These are phyloP conservation scores for Zygothrica quintamaculata DNA, from an alignment of 2,888 invertebrate genomes.

Conservation along the genomic window DNA sequence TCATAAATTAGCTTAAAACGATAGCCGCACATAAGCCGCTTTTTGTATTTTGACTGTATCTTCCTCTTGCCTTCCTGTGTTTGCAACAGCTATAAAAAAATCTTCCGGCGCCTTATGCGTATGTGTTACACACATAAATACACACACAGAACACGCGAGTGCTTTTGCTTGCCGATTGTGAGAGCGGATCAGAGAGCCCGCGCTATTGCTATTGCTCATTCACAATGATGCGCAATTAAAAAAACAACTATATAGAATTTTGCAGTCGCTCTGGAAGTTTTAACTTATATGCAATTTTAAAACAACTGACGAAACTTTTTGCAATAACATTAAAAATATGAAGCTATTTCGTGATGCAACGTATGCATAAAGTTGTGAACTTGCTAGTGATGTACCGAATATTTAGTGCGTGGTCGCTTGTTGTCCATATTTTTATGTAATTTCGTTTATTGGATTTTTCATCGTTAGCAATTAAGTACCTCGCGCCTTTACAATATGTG, in stretches of 20 bases:
- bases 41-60: slow-evolving; percentile 26
- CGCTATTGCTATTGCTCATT: slow-evolving; percentile 67
- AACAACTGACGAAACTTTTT: slow-evolving; percentile 64
- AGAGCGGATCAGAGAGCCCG: slow-evolving; percentile 41
- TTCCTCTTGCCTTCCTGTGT: slow-evolving; percentile 13
- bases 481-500: slow-evolving; percentile 69
- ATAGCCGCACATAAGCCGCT: slow-evolving; percentile 23
- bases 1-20: slow-evolving; percentile 3
- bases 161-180: slow-evolving; percentile 25
- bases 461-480: slow-evolving; percentile 60
- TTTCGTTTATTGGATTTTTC: slow-evolving; percentile 67
- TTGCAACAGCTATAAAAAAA: slow-evolving; percentile 40
- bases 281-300: slow-evolving; percentile 52
- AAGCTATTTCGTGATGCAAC: no score
- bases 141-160: no score
- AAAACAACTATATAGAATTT: slow-evolving; percentile 58
- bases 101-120: slow-evolving; percentile 49
- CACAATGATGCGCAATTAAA: slow-evolving; percentile 77
- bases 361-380: no score
- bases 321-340: slow-evolving; percentile 44
- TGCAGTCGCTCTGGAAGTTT: slow-evolving; percentile 21
- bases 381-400: slow-evolving; percentile 3
- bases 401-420: slow-evolving; percentile 20
- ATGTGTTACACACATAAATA: slow-evolving; percentile 16
- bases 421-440: slow-evolving; percentile 63